phyloP scores from a whole-genome alignment of 2,888 invertebrate genomes.

The Hesperia comma region DNA sequence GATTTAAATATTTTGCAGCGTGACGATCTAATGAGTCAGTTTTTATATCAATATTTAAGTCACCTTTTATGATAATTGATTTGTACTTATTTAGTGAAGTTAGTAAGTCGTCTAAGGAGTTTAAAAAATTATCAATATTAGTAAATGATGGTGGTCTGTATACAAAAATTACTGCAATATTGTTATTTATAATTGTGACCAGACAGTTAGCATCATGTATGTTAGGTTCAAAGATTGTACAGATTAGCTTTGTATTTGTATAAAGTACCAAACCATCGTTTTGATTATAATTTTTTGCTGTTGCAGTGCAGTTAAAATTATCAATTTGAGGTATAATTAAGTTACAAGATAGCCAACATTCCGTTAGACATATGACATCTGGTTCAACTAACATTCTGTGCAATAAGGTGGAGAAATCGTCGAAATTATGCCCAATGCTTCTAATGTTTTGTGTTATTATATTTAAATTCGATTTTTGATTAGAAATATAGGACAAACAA shows the following conservation, averaged over 20 bases:
- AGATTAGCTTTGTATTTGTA: background rate
- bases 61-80: slow-evolving; percentile 9
- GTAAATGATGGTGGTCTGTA: slow-evolving; percentile 17
- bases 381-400: background rate
- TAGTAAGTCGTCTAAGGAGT: slow-evolving; percentile 8
- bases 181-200: background rate
- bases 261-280: slow-evolving; percentile 36
- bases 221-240: slow-evolving; percentile 6
- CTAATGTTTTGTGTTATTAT: slow-evolving; percentile 22
- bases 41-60: slow-evolving; percentile 26
- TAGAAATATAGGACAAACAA: slow-evolving; percentile 6
- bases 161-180: slow-evolving; percentile 1
- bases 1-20: slow-evolving; percentile 7
- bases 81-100: slow-evolving; percentile 4
- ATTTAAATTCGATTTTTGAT: slow-evolving; percentile 1
- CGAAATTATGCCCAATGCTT: slow-evolving; percentile 19
- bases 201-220: slow-evolving; percentile 5
- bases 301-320: slow-evolving; percentile 8
- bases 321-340: slow-evolving; percentile 13
- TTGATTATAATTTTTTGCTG: slow-evolving; percentile 25
- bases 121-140: slow-evolving; percentile 20
- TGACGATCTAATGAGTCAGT: background rate
- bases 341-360: slow-evolving; percentile 27
- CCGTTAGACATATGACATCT: slow-evolving; percentile 27
- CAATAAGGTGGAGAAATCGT: slow-evolving; percentile 4